phyloP scores from a whole-genome alignment of 1,140 invertebrate species.

The Bombus soroeensis region DNA sequence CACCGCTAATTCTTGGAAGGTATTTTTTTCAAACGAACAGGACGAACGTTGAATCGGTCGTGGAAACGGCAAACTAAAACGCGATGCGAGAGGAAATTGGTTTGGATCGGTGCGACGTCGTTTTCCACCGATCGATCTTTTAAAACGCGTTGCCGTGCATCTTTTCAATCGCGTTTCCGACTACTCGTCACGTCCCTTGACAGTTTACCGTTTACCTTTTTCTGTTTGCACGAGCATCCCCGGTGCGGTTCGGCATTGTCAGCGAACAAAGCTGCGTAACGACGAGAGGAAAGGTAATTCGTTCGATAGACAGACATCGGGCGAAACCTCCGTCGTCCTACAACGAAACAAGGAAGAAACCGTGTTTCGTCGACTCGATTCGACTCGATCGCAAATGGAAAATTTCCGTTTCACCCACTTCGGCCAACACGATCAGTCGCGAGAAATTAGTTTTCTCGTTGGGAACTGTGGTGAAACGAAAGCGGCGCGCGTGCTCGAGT shows the following conservation, averaged over 20 bases:
- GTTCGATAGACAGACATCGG: slow-evolving; percentile 3
- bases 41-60: not conserved
- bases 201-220: slow-evolving; percentile 56
- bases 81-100: not conserved
- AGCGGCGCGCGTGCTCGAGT: not conserved
- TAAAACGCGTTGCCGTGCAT: not conserved
- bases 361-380: too few relatives aligned
- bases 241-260: slow-evolving; percentile 23
- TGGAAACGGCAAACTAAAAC: too few relatives aligned
- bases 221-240: slow-evolving; percentile 36
- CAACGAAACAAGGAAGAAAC: not conserved
- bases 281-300: slow-evolving; percentile 45
- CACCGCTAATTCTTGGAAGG: not conserved
- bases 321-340: slow-evolving; percentile 8
- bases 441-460: not conserved
- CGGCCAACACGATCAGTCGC: not conserved
- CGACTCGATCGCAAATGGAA: not conserved
- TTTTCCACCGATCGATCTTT: not conserved
- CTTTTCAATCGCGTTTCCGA: slow-evolving; percentile 4
- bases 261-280: slow-evolving; percentile 55
- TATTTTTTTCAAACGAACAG: not conserved
- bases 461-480: not conserved
- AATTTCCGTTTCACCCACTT: not conserved
- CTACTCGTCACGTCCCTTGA: slow-evolving; percentile 33
- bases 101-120: not conserved